phyloP scores from a whole-genome alignment of 1,140 invertebrate genomes.

The Aradophagus sp. region DNA sequence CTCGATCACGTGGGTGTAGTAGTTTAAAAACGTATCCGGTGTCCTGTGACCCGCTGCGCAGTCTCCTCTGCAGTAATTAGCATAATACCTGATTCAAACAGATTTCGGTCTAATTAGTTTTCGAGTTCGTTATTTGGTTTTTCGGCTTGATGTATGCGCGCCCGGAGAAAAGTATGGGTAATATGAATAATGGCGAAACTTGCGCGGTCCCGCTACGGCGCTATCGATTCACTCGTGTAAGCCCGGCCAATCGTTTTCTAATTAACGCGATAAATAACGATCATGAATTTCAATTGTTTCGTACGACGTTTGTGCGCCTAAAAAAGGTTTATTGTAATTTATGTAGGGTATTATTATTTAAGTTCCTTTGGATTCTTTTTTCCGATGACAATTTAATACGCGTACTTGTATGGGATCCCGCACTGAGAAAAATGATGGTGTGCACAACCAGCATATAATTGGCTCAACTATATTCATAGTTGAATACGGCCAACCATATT shows the following conservation, averaged over 20 bases:
- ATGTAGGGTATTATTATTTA: no score
- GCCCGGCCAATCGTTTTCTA: conserved; percentile 22
- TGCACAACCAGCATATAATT: no score
- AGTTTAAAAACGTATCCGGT: conserved; percentile 88
- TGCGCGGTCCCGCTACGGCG: conserved; percentile 4
- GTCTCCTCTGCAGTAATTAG: conserved; percentile 95
- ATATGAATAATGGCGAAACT: conserved; percentile 27
- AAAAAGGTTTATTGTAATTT: no score
- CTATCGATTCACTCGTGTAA: conserved; percentile 10
- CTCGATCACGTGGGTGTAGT: conserved; percentile 92
- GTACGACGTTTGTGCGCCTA: not conserved
- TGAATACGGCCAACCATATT: no score
- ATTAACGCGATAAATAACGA: conserved; percentile 17
- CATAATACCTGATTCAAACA: conserved; percentile 81
- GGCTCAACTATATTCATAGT: no score
- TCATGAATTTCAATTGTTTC: conserved; percentile 14
- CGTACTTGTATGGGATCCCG: no score
- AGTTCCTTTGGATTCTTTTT: not conserved
- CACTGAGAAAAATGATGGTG: no score
- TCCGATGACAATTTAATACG: no score
- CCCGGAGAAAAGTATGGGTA: conserved; percentile 18
- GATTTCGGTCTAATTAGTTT: conserved; percentile 39
- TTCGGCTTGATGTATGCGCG: conserved; percentile 24
- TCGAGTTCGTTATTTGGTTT: conserved; percentile 23
- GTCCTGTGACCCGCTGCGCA: conserved; percentile 84